Base-by-base conservation (phyloP, 64 coral and sea anemone species). In the Stichodactyla mertensii region DNA sequence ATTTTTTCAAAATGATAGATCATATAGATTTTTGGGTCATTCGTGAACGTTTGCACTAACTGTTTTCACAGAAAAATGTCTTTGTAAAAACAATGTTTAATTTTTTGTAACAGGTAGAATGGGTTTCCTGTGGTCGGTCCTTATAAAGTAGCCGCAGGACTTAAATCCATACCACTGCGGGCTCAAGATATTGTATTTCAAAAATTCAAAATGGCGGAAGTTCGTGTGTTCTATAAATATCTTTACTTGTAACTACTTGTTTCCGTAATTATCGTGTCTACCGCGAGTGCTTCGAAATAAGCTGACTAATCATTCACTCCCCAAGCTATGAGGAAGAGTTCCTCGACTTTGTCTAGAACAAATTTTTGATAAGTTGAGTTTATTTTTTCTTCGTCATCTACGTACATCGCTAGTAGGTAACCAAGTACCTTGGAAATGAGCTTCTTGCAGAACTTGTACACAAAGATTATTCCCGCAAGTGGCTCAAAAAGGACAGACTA, bases 381-480 rank as follows among this genome's bases (percentile, higher is more conserved):
- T 36, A 4, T 6, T 8, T 31, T 74, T 74, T 2, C n/a, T 69
- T 69, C 5, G 8, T 22, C 6, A 69, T 74, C 27, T 66, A 66
- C 7, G 0, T 26, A 9, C 6, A 81, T 13, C 16, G 16, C 52
- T 27, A 13, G 20, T 26, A 31, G 22, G 77, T 51, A 79, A 16
- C 54, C 0, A 22, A 9, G 14, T 51, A 20, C 53, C 28, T 55
- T 59, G 59, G 85, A 87, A 80, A 91, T 91, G 89, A 87, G 84
- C 52, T 91, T 91, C 69, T 86, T 91, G 13, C 71, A 71, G 24
- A 70, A 22, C 11, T 20, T 91, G 0, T 91, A 91, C 55, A 16
- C 57, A n/a, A 91, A 91, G 74, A 27, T 91, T 13, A 55, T 15
- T 20, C 83, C 83, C 7, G 56, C 45, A 16, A 6, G 23, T 82